phyloP scores from a whole-genome alignment of 2,797 vertebrate genomes.

The Clarias fuscus region DNA sequence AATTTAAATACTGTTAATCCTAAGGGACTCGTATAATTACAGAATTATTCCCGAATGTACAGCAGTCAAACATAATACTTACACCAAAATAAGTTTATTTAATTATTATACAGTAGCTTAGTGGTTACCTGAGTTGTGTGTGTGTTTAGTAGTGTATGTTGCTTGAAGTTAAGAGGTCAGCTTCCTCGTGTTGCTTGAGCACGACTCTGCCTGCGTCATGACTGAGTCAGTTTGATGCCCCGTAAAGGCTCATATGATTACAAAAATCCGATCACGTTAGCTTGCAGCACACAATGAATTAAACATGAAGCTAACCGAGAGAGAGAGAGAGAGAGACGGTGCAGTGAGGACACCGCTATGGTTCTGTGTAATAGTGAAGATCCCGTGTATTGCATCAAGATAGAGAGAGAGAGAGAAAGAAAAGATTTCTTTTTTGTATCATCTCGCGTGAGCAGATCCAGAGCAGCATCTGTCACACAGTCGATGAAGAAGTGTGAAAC shows the following conservation, averaged over 20 bases:
- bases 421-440: conserved; percentile 26
- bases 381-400: background rate
- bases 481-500: conserved; percentile 9
- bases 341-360: background rate
- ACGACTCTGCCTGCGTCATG: conserved; percentile 8
- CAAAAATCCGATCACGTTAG: conserved; percentile 1
- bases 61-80: background rate
- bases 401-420: background rate
- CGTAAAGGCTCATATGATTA: conserved; percentile 3
- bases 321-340: conserved; percentile 11
- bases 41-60: background rate
- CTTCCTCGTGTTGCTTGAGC: background rate
- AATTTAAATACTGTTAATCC: background rate
- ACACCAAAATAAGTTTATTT: background rate
- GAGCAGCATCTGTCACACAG: conserved; percentile 12
- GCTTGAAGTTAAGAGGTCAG: no score
- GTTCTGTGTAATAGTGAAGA: conserved; percentile 1
- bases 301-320: conserved; percentile 10
- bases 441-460: conserved; percentile 1
- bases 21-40: background rate
- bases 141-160: background rate
- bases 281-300: conserved; percentile 20
- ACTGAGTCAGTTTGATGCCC: conserved; percentile 2
- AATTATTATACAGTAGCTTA: background rate
- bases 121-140: background rate